Base-by-base conservation (phyloP, 2,797 vertebrate genomes). In the Ispidina picta region DNA sequence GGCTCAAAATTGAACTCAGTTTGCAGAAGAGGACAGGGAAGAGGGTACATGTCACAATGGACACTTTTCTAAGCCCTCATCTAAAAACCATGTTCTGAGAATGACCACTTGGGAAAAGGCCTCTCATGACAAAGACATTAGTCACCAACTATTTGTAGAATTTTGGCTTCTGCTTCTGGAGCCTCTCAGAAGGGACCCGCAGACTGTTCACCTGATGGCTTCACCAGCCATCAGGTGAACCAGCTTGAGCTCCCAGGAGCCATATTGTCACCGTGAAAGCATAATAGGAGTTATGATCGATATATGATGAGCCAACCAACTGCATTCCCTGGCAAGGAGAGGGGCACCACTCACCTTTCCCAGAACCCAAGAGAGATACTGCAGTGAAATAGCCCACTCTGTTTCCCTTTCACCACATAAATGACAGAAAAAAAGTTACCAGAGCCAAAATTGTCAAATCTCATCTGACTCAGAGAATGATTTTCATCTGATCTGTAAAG, bases 291-390 rank as follows among this genome's bases (percentile, higher is more conserved):
- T 26, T 37, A 3, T 17, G 22, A 18, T 4, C 23, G 5, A 4
- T 5, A 23, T 4, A 14, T 6, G 39, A 39, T 8, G 10, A 51
- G 48, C 25, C 48, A 49, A 49, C 25, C 48, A 49, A 35, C 29
- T 28, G 69, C 12, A 2, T 7, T 49, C 5, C 28, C 6, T 0
- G 2, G 15, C 0, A 3, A 55, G 39, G 62, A 13, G 28, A 29
- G 55, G 9, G n/a, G 23, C 13, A 26, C 21, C 1, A 8, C 83
- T 60, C 8, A 1, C 29, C 54, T 14, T 43, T 5, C 37, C 2
- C 37, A 46, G 41, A 41, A 25, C 22, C 49, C 6, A 25, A 17
- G 12, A 16, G n/a, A 14, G 35, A 29, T 5, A 22, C 26, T 26
- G 44, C 65, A 29, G 23, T 6, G 23, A 72, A 64, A 81, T 33